phyloP scores from a whole-genome alignment of 2,113 vertebrate genomes.

The Rhynchopsitta pachyrhyncha region DNA sequence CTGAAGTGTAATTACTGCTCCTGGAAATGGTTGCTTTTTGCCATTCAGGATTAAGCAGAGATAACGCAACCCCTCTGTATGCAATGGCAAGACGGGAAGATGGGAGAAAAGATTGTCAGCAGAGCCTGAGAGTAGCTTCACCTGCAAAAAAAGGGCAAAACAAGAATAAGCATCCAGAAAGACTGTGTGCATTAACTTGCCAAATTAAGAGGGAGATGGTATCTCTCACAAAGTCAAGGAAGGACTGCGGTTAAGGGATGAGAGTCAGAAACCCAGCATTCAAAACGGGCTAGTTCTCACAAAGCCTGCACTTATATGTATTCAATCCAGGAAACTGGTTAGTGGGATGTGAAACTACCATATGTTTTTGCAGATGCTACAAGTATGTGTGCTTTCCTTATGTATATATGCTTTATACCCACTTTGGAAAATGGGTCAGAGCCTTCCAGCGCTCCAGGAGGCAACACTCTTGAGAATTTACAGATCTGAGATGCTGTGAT shows the following conservation, averaged over 20 bases:
- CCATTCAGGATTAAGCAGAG: neutral
- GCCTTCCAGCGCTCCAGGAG: neutral
- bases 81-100: neutral
- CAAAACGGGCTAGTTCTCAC: neutral
- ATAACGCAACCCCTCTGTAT: neutral
- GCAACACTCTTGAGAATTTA: constrained; percentile 1
- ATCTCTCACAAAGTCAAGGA: neutral
- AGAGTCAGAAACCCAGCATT: constrained; percentile 9
- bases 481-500: constrained; percentile 5
- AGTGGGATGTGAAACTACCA: constrained; percentile 44
- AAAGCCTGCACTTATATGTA: neutral
- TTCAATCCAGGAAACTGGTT: constrained; percentile 39
- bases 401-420: neutral
- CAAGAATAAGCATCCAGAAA: neutral
- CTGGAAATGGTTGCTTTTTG: neutral
- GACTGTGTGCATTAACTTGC: neutral
- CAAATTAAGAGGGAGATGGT: neutral
- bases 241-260: neutral
- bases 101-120: neutral
- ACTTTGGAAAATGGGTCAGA: constrained; percentile 1
- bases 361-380: constrained; percentile 51
- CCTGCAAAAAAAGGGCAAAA: neutral
- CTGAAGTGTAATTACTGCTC: neutral
- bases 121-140: neutral
- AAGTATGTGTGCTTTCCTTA: constrained; percentile 2